Conservation (phyloP, 2,888 invertebrate genomes). For the Ditula angustiorana region DNA sequence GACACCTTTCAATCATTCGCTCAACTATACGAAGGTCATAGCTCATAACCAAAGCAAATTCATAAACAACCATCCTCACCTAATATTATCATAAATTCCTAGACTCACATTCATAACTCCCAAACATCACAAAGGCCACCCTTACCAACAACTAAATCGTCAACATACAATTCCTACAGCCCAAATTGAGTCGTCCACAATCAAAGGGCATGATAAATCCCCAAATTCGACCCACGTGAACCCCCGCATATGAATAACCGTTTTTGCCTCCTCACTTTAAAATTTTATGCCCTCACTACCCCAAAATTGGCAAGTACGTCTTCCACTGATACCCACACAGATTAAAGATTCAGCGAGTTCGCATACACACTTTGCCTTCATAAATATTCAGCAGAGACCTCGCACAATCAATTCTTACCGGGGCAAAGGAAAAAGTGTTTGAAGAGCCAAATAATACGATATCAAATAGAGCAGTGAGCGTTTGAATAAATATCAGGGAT, state of each 20-base stretch:
- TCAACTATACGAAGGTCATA: too few relatives aligned
- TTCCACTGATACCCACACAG: constrained; percentile 50
- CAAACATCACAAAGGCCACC: background rate
- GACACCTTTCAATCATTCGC: too few relatives aligned
- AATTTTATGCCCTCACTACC: constrained; percentile 33
- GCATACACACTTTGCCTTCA: constrained; percentile 84
- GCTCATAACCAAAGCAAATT: too few relatives aligned
- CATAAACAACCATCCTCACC: background rate
- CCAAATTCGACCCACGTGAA: constrained; percentile 4
- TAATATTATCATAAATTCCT: too few relatives aligned
- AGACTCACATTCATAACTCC: too few relatives aligned
- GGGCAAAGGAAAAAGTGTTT: constrained; percentile 74
- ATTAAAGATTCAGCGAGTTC: constrained; percentile 84
- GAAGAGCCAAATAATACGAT: constrained; percentile 75
- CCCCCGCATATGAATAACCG: constrained; percentile 8
- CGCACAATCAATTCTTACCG: constrained; percentile 79
- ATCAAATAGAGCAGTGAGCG: constrained; percentile 67
- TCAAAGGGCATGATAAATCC: constrained; percentile 17
- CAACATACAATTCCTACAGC: constrained; percentile 6
- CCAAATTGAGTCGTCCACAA: background rate
- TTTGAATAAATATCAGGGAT: constrained; percentile 73
- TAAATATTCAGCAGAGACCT: constrained; percentile 81
- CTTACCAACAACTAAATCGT: background rate
- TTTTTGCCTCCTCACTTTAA: constrained; percentile 21
- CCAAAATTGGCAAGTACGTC: constrained; percentile 38